phyloP scores from a whole-genome alignment of 2,113 vertebrate species.

The Antigone vipio region DNA sequence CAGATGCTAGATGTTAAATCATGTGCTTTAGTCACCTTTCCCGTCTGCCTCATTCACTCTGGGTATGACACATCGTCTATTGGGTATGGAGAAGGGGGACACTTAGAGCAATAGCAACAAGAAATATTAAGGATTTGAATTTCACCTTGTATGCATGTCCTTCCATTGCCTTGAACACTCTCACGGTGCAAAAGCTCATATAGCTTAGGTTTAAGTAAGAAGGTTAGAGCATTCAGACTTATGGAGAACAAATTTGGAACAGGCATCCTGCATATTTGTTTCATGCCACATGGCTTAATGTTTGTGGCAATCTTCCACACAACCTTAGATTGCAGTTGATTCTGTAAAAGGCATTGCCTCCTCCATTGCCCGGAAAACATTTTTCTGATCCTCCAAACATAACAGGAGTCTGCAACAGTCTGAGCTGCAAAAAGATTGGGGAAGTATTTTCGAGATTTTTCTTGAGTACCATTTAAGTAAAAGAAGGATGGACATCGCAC shows the following conservation, averaged over 20 bases:
- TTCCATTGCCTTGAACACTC: neutral
- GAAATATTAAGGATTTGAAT: neutral
- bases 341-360: neutral
- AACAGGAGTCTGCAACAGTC: neutral
- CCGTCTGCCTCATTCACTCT: neutral
- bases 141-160: neutral
- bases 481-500: neutral
- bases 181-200: neutral
- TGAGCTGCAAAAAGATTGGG: neutral
- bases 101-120: neutral
- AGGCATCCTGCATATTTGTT: neutral
- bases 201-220: fast-evolving
- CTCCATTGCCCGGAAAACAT: neutral
- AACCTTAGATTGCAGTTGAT: neutral
- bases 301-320: neutral
- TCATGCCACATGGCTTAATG: neutral
- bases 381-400: neutral
- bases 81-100: neutral
- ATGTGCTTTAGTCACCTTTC: neutral
- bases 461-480: neutral
- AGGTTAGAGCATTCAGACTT: neutral
- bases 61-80: fast-evolving
- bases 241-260: neutral
- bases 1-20: neutral
- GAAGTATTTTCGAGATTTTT: neutral